Percentiles rank a stretch among this genome's conserved stretches.
Evolutionary conservation across 2,113 vertebrate species (phyloP).

Genomic region (Falco punctatus): DNA sequence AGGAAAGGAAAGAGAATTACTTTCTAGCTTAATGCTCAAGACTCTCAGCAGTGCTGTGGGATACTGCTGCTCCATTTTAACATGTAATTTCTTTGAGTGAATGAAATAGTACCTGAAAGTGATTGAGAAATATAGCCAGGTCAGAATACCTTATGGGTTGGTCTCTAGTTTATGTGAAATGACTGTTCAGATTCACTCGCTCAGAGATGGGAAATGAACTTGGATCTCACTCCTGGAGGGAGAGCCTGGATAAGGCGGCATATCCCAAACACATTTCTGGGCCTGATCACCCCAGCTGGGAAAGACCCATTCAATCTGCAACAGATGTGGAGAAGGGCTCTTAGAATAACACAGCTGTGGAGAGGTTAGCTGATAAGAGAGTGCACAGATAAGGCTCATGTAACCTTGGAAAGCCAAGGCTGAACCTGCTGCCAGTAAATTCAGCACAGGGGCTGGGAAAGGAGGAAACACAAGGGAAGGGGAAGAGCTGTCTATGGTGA

Average conservation of each 20-base stretch:
- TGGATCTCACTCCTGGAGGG: background rate
- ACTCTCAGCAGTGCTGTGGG: background rate
- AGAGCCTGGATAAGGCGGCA: background rate
- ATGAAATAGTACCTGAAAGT: background rate
- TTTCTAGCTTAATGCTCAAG: background rate
- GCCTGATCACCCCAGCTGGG: background rate
- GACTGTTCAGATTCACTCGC: background rate
- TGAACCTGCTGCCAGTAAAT: background rate
- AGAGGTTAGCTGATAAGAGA: background rate
- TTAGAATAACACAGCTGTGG: background rate
- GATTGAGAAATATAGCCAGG: background rate
- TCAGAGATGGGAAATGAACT: background rate
- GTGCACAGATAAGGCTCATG: too few species aligned
- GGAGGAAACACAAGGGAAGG: background rate
- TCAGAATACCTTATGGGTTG: background rate
- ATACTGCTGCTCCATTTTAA: background rate
- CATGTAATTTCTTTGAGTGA: background rate
- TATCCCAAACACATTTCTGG: background rate
- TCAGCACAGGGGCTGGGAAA: background rate
- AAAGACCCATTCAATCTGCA: background rate
- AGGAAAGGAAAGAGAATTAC: background rate
- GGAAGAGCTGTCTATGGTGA: background rate
- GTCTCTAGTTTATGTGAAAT: background rate
- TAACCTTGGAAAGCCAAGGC: background rate
- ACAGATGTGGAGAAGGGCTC: background rate